Base-by-base conservation (phyloP, 2,113 vertebrate species). In the Diphyllodes magnificus region DNA sequence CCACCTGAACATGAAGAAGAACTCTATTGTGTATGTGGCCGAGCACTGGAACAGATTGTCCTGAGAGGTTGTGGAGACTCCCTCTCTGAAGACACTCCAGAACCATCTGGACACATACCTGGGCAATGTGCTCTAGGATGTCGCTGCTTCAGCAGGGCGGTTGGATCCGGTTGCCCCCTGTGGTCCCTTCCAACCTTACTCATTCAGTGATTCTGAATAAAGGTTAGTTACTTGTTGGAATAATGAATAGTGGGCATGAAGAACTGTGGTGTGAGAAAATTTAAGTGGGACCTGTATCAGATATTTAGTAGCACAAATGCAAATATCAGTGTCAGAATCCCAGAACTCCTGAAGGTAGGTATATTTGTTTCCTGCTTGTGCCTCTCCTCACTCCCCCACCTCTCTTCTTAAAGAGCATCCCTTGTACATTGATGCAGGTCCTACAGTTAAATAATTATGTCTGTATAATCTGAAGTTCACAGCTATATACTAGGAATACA, bases 321-420 rank as follows among this genome's bases (percentile, higher is more conserved):
- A 51, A 82, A 35, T 77, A 30, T 33, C 21, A 53, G 27, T 44
- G 13, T 20, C 60, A 51, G 31, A 61, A 65, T 35, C 54, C n/a
- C 42, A n/a, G 37, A 82, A 84, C 28, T 72, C 24, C n/a, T 35
- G 19, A 72, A 76, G 18, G 31, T 31, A 88, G 5, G 7, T 23
- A 12, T 49, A 15, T 44, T 49, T 81, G 17, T 60, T 68, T 88
- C 63, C 53, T 64, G 28, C 18, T 49, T 0, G 0, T 60, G 7
- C 2, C 2, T 15, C 21, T 27, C 27, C 7, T 6, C 3, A 79
- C 16, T 21, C 2, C 5, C 5, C 7, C 20, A n/a, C 8, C 16
- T 42, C 28, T 51, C 44, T 63, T 59, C 54, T 59, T 60, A 73
- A 56, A 65, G 8, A 68, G 10, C 31, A 85, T 42, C 25, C 11